These are phyloP conservation scores for Saccopteryx leptura DNA, from an alignment of 2,113 vertebrate species.

Conservation along the genomic window DNA sequence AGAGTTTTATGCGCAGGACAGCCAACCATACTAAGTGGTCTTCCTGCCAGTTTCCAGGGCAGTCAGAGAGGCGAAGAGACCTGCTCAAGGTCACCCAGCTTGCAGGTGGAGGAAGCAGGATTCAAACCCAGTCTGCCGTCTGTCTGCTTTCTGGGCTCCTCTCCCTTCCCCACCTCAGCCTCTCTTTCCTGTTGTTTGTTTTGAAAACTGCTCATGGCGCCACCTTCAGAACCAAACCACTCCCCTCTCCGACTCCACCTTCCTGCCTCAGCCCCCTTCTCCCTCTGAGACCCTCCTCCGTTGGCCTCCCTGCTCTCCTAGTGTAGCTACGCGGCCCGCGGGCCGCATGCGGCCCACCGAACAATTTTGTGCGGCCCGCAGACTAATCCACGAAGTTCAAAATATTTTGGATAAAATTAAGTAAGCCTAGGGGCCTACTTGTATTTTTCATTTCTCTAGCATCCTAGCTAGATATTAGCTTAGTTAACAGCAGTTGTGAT, in stretches of 20 bases:
- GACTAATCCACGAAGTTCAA: no score
- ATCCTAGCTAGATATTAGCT: no score
- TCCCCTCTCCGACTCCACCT: neutral
- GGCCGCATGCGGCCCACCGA: no score
- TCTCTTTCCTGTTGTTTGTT: slow-evolving; percentile 67
- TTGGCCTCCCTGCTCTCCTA: neutral
- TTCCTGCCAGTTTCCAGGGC: neutral
- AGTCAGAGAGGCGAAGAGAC: neutral
- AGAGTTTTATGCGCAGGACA: neutral
- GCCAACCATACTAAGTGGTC: rapidly evolving
- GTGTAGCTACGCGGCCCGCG: rapidly evolving
- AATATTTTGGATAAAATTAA: no score
- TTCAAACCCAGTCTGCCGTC: neutral
- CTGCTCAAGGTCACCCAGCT: neutral
- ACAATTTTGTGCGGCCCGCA: no score
- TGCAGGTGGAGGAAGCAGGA: neutral
- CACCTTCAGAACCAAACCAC: neutral
- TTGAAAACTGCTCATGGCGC: neutral
- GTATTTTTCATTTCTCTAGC: no score
- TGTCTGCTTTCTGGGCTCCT: neutral
- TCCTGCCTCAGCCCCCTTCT: neutral
- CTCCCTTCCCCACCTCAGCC: neutral
- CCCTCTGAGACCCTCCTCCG: neutral
- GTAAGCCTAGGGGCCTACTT: no score
- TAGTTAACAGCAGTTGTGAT: no score